A percentile compares a stretch with the other conserved stretches of the same genome.
Evolutionary conservation across 2,888 invertebrate species (phyloP).

Genomic region (Drosophila testacea): DNA sequence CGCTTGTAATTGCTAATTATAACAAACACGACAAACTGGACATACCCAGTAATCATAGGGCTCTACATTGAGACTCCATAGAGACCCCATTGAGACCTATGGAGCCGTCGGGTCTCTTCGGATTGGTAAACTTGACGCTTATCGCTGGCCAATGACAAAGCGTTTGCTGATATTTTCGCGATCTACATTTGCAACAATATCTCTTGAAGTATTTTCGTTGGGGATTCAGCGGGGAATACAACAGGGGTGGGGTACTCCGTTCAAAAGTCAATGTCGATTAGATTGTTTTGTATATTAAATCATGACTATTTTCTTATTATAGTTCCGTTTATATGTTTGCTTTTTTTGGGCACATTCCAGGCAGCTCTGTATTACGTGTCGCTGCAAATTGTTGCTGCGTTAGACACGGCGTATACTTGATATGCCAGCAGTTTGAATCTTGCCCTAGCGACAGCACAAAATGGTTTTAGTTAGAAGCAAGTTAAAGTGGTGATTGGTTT

Average conservation of each 20-base stretch:
- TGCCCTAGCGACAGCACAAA: neutral
- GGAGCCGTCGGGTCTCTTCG: constrained; percentile 34
- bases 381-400: constrained; percentile 10
- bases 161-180: constrained; percentile 11
- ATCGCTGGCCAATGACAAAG: constrained; percentile 57
- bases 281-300: constrained; percentile 60
- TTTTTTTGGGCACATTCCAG: constrained; percentile 24
- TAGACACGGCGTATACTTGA: constrained; percentile 42
- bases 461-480: neutral
- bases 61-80: neutral
- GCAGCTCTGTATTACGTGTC: constrained; percentile 24
- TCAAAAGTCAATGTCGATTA: constrained; percentile 56
- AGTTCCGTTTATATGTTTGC: constrained; percentile 12
- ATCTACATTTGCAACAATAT: neutral
- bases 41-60: constrained; percentile 3
- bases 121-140: constrained; percentile 43
- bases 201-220: neutral
- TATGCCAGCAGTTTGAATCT: neutral
- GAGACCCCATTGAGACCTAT: constrained; percentile 1
- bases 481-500: neutral
- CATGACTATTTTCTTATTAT: constrained; percentile 51
- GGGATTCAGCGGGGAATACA: neutral
- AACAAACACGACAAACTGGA: constrained; percentile 43
- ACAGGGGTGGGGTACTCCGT: neutral
- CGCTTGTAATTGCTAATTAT: constrained; percentile 71